Evolutionary conservation across 2,888 invertebrate species (phyloP).

Genomic region (Norana najaformis): DNA sequence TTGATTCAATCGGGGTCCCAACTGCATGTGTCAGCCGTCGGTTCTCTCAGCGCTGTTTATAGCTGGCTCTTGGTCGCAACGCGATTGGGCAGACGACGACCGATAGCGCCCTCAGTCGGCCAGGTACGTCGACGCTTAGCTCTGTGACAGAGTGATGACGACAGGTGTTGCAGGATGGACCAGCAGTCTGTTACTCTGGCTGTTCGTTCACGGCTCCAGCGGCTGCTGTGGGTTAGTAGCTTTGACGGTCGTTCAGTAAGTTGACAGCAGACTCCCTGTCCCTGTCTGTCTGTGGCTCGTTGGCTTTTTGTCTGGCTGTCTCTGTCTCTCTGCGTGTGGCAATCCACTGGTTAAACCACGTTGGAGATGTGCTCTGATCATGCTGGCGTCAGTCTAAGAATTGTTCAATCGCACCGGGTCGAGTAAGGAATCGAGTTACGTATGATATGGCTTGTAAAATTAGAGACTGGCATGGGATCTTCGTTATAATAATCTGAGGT

Average conservation of each 20-base stretch:
- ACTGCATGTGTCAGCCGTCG: neutral
- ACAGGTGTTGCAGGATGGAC: neutral
- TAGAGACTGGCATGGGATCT: too few relatives aligned
- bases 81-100: neutral
- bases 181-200: neutral
- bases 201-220: neutral
- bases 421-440: neutral
- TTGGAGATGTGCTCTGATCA: neutral
- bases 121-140: neutral
- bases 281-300: too few relatives aligned
- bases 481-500: too few relatives aligned
- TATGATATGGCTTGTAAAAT: neutral
- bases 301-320: too few relatives aligned
- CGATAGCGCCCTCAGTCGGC: neutral
- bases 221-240: too few relatives aligned
- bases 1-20: neutral
- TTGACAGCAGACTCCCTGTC: too few relatives aligned
- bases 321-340: too few relatives aligned
- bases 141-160: neutral
- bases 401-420: too few relatives aligned
- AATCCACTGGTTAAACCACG: neutral
- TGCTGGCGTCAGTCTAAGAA: neutral
- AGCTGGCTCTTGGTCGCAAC: neutral
- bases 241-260: neutral
- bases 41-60: neutral